Base-by-base conservation (phyloP, 2,797 vertebrate species). In the Scolopax rusticola region DNA sequence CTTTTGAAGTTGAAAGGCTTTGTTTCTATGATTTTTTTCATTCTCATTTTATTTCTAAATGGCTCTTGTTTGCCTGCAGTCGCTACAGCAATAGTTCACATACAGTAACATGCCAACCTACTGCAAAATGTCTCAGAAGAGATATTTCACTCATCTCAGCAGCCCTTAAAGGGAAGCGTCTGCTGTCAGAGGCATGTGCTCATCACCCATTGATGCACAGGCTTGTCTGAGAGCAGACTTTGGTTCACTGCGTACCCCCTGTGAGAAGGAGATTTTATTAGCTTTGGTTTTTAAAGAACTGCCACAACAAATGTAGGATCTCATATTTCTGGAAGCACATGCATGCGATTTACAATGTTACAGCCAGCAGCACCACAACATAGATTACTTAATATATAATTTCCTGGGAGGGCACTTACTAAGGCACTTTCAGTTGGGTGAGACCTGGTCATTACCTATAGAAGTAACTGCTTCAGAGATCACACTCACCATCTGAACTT, bases 311-410 rank as follows among this genome's bases (percentile, higher is more conserved):
- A 0, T 3, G 36, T 7, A n/a, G 51, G n/a, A 76, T 76, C 63
- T 88, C 63, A 4, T 87, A 13, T 82, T 88, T 90, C 95, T 91
- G 70, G 53, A 32, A 80, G 59, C 43, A 76, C 76, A 13, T 11
- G 57, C n/a, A 6, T 5, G 8, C 3, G 0, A 92, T 94, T 94
- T 93, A 92, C 94, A 82, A 10, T 67, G 54, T 47, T 15, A 36
- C 11, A 90, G 94, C 69, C 80, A 75, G 91, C 79, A 90, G 87
- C 71, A 33, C 40, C 1, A 1, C 43, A 48, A 10, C 76, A 30
- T 43, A 91, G 79, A 95, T 86, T 67, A 60, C 85, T 86, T 24
- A 57, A 95, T 96, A 84, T 77, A 94, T 95, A 93, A 95, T 63
- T 45, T 48, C 89, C 59, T 0, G 0, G 54, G 36, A 88, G 61